Base-by-base conservation (phyloP, 2,888 invertebrate species). In the Orthosia incerta region DNA sequence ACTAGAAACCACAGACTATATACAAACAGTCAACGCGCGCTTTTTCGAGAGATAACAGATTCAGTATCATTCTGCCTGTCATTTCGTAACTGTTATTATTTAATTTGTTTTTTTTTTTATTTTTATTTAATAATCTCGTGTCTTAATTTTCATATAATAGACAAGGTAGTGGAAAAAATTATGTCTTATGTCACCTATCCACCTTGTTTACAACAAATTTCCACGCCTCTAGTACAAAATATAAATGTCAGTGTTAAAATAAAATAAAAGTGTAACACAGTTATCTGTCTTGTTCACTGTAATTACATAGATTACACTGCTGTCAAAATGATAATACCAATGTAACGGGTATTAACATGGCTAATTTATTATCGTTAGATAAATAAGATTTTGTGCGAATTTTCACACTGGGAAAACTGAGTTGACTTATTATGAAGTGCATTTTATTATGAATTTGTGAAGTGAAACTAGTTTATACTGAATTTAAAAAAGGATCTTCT, bases 301-400 rank as follows among this genome's bases (percentile, higher is more conserved):
- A 79, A 76, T 76, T 12, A 66, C 76, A 63, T 76, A 79, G 79
- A 76, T 80, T 53, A 80, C 20, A 23, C 12, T 18, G 70, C 53
- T 65, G 65, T 75, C 80, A 70, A 31, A 73, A 70, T 55, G 73
- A 65, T 80, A 79, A 79, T 75, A 62, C 80, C 50, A 4, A 20
- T 20, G 57, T 63, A 50, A 46, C 45, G 20, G 61, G 72, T 73
- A 79, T 79, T 73, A 79, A 56, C 73, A 61, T 53, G 23, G 26
- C 51, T 73, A 72, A 76, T 79, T 73, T 79, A 79, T 79, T 79
- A 63, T 50, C 48, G 18, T n/a, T 12, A 56, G 18, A 78, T 71
- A 71, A 71, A 76, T 57, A 51, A 63, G 26, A 51, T 63, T 77
- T 63, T 71, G 2, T n/a, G 26, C 16, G 51, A 53, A 77, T 71